phyloP scores from a whole-genome alignment of 2,113 vertebrate species.

The Sinocyclocheilus anophthalmus region DNA sequence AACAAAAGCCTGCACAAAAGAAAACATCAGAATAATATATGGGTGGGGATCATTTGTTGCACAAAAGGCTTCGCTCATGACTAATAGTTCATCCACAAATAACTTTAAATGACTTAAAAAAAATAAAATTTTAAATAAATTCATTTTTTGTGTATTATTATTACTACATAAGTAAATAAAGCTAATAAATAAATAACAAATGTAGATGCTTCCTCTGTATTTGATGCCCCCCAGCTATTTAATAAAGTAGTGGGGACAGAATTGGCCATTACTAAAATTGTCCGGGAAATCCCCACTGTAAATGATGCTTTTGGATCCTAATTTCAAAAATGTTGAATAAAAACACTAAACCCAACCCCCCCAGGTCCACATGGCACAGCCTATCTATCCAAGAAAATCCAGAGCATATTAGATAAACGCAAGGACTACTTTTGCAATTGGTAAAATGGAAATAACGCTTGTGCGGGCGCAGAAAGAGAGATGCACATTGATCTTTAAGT shows the following conservation, averaged over 20 bases:
- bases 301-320: not conserved
- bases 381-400: not conserved
- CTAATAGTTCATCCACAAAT: not conserved
- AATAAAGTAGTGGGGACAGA: not conserved
- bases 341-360: not conserved
- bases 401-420: not conserved
- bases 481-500: constrained; percentile 50
- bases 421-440: not conserved
- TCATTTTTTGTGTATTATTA: no score
- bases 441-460: constrained; percentile 40
- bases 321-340: not conserved
- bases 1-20: not conserved
- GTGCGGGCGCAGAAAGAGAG: constrained; percentile 40
- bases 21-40: constrained; percentile 22
- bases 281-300: not conserved
- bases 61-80: not conserved
- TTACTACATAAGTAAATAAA: no score
- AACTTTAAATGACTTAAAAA: not conserved
- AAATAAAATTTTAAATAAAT: no score
- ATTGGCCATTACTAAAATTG: not conserved
- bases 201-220: not conserved
- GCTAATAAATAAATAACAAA: not conserved
- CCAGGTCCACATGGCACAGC: not conserved
- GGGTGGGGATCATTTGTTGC: not conserved
- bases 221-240: not conserved